A percentile compares a stretch with the other conserved stretches of the same genome.
Evolutionary conservation across 2,888 invertebrate species (phyloP).

Genomic region (Melieria crassipennis): DNA sequence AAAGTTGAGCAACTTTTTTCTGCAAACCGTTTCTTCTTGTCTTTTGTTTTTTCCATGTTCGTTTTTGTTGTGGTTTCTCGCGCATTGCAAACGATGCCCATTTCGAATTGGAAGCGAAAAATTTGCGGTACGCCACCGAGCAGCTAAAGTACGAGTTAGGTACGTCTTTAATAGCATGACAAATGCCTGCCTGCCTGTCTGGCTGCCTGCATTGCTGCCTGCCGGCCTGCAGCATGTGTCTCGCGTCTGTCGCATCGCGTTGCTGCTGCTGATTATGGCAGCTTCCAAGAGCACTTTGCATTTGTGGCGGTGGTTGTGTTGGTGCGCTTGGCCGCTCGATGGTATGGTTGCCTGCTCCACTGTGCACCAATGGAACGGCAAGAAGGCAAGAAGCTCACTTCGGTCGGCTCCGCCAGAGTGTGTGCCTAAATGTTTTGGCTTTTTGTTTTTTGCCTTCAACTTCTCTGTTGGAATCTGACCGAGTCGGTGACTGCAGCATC

Average conservation of each 20-base stretch:
- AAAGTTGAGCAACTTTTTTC: constrained; percentile 31
- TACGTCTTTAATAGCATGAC: constrained; percentile 21
- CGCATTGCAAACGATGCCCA: constrained; percentile 6
- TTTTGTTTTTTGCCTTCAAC: no score
- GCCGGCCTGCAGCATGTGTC: constrained; percentile 12
- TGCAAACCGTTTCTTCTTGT: neutral
- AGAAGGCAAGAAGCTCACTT: no score
- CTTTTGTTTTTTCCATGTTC: constrained; percentile 10
- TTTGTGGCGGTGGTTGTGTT: no score
- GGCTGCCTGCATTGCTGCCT: neutral
- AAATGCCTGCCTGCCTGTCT: constrained; percentile 17
- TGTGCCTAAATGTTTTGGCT: no score
- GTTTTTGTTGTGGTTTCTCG: constrained; percentile 8
- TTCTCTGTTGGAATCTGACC: no score
- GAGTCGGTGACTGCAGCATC: neutral
- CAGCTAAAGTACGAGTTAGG: neutral
- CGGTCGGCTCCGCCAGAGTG: no score
- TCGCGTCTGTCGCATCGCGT: neutral
- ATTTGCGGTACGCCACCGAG: neutral
- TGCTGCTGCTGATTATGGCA: neutral
- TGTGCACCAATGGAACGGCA: no score
- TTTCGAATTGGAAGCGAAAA: constrained; percentile 8
- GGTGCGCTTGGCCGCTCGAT: no score
- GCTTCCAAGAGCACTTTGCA: no score
- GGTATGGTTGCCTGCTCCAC: no score